Evolutionary conservation across 2,888 invertebrate species (phyloP).

Genomic region (Tupiocoris notatus): DNA sequence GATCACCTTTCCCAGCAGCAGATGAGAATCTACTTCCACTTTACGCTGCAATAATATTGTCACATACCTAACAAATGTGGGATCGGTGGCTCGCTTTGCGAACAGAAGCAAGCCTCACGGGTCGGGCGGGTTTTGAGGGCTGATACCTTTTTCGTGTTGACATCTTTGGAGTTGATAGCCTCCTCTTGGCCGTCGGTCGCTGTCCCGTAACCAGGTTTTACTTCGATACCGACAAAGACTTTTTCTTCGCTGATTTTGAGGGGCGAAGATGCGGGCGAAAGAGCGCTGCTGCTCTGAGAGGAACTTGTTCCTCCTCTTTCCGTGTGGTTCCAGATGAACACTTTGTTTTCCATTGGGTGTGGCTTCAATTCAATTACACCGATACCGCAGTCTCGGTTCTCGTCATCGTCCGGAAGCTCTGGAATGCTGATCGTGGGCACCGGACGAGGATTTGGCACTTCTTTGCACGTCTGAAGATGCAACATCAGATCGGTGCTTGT

Average conservation of each 20-base stretch:
- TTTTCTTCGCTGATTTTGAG: slow-evolving; percentile 22
- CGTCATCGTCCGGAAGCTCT: slow-evolving; percentile 46
- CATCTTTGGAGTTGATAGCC: slow-evolving; percentile 28
- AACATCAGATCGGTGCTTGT: slow-evolving; percentile 74
- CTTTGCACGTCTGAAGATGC: slow-evolving; percentile 70
- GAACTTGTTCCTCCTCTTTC: neutral
- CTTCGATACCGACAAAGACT: slow-evolving; percentile 39
- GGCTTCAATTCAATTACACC: slow-evolving; percentile 51
- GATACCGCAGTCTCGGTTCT: slow-evolving; percentile 49
- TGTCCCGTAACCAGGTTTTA: slow-evolving; percentile 44
- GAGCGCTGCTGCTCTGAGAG: neutral
- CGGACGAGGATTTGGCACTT: slow-evolving; percentile 33
- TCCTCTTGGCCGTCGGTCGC: slow-evolving; percentile 32
- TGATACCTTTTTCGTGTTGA: slow-evolving; percentile 42
- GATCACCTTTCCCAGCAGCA: neutral
- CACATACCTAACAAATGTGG: neutral
- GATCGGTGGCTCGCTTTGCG: neutral
- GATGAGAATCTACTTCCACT: too few species aligned
- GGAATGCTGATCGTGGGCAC: slow-evolving; percentile 5
- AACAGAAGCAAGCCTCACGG: slow-evolving; percentile 2
- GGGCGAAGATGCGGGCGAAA: neutral
- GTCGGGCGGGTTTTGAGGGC: neutral
- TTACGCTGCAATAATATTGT: neutral
- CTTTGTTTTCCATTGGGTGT: slow-evolving; percentile 77
- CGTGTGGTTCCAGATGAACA: slow-evolving; percentile 74